Conservation (phyloP, 2,888 invertebrate genomes). For the Protophormia terraenovae region DNA sequence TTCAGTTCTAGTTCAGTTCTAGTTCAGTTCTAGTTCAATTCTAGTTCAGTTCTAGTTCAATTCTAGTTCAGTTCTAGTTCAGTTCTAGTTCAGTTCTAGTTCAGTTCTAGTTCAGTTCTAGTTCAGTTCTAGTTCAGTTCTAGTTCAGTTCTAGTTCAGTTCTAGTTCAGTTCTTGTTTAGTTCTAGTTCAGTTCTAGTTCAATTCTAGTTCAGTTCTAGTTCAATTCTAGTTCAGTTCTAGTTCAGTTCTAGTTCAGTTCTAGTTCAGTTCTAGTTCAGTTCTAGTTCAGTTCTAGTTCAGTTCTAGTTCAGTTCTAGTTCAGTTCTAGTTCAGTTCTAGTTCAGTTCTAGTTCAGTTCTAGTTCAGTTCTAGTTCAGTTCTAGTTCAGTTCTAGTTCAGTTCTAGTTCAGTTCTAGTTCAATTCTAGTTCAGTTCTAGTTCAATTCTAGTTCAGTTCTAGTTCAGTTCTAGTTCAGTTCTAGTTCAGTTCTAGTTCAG, state of each 20-base stretch:
- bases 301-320: background rate
- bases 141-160: too few species aligned
- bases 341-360: background rate
- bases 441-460: background rate
- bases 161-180: too few species aligned
- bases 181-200: too few species aligned
- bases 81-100: too few species aligned
- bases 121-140: too few species aligned
- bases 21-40: too few species aligned
- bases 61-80: too few species aligned
- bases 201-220: too few species aligned
- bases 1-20: background rate
- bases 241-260: too few species aligned
- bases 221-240: too few species aligned
- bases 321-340: background rate
- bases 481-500: background rate
- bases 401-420: background rate
- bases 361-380: background rate
- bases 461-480: background rate
- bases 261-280: background rate
- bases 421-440: background rate
- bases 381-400: background rate
- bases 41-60: too few species aligned
- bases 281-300: background rate
- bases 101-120: too few species aligned